Evolutionary conservation across 2,888 invertebrate species (phyloP).

Genomic region (Achlya flavicornis): DNA sequence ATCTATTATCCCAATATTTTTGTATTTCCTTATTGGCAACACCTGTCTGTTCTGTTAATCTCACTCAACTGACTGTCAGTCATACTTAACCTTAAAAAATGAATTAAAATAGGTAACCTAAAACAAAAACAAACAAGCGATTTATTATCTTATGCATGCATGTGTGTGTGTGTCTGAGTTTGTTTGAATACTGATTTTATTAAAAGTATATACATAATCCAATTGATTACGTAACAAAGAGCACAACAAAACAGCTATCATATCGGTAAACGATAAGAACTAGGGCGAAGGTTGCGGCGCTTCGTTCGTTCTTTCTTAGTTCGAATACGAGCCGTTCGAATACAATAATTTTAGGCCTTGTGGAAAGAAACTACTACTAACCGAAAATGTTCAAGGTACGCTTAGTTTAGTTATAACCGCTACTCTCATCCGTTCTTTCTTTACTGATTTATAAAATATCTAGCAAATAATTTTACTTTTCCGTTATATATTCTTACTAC

Average conservation of each 20-base stretch:
- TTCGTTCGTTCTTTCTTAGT: no score
- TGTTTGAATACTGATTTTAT: not conserved
- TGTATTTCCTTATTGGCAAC: no score
- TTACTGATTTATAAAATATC: no score
- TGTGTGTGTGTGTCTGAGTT: not conserved
- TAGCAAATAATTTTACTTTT: not conserved
- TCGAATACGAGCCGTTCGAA: not conserved
- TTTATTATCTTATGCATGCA: not conserved
- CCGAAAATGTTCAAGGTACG: conserved; percentile 3
- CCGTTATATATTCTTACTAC: not conserved
- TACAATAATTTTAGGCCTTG: not conserved
- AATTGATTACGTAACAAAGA: not conserved
- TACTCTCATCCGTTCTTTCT: no score
- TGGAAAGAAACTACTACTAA: not conserved
- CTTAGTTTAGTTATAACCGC: not conserved
- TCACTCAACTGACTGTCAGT: no score
- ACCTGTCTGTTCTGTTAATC: no score
- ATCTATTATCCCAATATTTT: no score
- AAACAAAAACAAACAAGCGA: not conserved
- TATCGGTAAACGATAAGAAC: not conserved
- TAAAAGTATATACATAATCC: not conserved
- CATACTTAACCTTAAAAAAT: no score
- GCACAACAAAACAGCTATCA: not conserved
- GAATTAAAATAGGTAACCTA: no score
- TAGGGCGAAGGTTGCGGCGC: not conserved